Evolutionary conservation across 2,797 vertebrate species (phyloP), one percentile per base, ranked within the genome.

Genomic region (Pachyuromys duprasi): DNA sequence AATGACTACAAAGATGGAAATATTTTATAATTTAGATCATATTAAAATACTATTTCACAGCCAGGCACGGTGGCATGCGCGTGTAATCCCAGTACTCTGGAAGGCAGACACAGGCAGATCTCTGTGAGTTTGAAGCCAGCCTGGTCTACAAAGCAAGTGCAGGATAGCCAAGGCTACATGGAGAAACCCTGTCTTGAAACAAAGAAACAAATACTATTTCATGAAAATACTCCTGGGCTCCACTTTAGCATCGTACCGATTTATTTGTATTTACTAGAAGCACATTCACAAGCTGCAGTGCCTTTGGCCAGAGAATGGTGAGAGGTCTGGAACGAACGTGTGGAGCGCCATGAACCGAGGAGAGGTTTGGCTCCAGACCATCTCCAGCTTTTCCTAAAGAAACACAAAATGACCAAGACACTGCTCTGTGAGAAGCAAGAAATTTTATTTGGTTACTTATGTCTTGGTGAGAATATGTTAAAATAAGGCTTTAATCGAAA

Each of bases 231-330:
- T 69, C 39, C 42, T 82, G 76, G 53, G 24, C 42, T 87, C 90
- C 45, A 53, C 36, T 86, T 92, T 92, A 42, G 67, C 13, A 65
- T 39, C 90, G 70, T 42, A 75, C 39, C 33, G 26, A 84, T n/a
- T 45, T 94, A 65, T 79, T 91, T 75, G 39, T 72, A 69, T 84
- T 92, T 92, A 53, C 78, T 79, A 57, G 91, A 88, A 87, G 45
- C 84, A 81, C 91, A 90, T 74, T 55, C 93, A 65, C 39, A 31
- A 80, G 4, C 24, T 86, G 70, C 92, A 86, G 55, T 79, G 28
- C 18, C 18, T 74, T 70, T 62, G 31, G 42, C 17, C 39, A 49
- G 80, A 95, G 90, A 89, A 86, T 87, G 42, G 31, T 9, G 14
- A 89, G 70, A 60, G n/a, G 70, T 33, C 74, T n/a, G 28, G 39